Evolutionary conservation across 2,888 invertebrate species (phyloP).

Genomic region (Cheilosia variabilis): DNA sequence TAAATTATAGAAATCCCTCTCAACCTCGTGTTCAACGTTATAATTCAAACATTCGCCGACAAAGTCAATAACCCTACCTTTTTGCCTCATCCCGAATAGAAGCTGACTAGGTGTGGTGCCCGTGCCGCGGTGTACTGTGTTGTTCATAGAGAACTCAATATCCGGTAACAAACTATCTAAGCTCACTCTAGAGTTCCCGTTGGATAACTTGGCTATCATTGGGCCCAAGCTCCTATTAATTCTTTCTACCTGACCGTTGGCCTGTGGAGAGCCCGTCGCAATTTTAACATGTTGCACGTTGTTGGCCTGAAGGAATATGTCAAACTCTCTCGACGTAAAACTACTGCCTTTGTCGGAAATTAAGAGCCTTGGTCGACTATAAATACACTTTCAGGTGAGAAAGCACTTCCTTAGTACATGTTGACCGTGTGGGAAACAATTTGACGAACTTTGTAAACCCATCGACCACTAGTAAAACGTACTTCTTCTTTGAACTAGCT

Average conservation of each 20-base stretch:
- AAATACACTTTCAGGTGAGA: constrained; percentile 76
- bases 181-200: background rate
- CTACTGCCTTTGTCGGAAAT: constrained; percentile 73
- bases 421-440: constrained; percentile 41
- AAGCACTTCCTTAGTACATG: constrained; percentile 76
- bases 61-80: constrained; percentile 69
- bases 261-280: constrained; percentile 72
- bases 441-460: constrained; percentile 64
- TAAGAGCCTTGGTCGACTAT: constrained; percentile 67
- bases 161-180: constrained; percentile 5
- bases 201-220: constrained; percentile 67
- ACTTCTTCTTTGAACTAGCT: constrained; percentile 31
- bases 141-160: constrained; percentile 11
- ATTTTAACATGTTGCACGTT: constrained; percentile 63
- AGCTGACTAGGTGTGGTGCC: constrained; percentile 76
- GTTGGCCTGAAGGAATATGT: constrained; percentile 50
- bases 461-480: constrained; percentile 48
- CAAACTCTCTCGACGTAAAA: constrained; percentile 75
- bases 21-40: background rate
- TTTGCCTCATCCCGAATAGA: constrained; percentile 78
- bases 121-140: constrained; percentile 61
- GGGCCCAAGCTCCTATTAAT: constrained; percentile 71
- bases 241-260: constrained; percentile 76
- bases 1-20: constrained; percentile 3
- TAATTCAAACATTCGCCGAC: constrained; percentile 56